Base-by-base conservation (phyloP, 2,888 invertebrate species). In the Lithosia quadra region DNA sequence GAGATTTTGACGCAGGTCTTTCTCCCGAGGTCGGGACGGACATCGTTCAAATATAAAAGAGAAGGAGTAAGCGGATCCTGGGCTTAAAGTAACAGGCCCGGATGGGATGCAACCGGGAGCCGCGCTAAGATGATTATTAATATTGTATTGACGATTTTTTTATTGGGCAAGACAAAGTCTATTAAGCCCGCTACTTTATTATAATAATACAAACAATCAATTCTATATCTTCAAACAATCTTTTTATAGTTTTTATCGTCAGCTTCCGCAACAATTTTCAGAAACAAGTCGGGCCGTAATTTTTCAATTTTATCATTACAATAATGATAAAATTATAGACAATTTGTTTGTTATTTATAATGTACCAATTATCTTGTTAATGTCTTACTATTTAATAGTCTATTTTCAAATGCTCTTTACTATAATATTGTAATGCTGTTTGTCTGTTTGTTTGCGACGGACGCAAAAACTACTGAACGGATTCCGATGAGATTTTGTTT, bases 311-410 rank as follows among this genome's bases (percentile, higher is more conserved):
- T 58, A 69, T 68, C 69, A 81, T 79, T 79, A 81, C 53, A 62
- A 66, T 79, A 74, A 79, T 81, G 74, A 79, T 69, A 64, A 73
- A 81, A 79, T 80, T 63, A 68, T 67, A 33, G 61, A 62, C 63
- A 72, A 67, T 55, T 69, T 64, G 69, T 67, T 76, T 67, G 28
- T 63, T 58, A 65, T 55, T 70, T 68, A 69, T 68, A 77, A 79
- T 77, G 59, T 74, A 62, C 21, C 62, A 53, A 77, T 77, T 70
- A 79, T 65, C 60, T 71, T 36, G 67, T 71, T 74, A 74, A 67
- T 63, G 56, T 11, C 39, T 18, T 43, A 24, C 18, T 43, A 39
- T 49, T 53, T 53, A 22, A 62, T 21, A 13, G 43, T 49, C 15
- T 28, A 33, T 62, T 62, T 62, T 2, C n/a, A 65, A 22, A 64